phyloP scores from a whole-genome alignment of 2,113 vertebrate species.

The Chloroceryle aenea region DNA sequence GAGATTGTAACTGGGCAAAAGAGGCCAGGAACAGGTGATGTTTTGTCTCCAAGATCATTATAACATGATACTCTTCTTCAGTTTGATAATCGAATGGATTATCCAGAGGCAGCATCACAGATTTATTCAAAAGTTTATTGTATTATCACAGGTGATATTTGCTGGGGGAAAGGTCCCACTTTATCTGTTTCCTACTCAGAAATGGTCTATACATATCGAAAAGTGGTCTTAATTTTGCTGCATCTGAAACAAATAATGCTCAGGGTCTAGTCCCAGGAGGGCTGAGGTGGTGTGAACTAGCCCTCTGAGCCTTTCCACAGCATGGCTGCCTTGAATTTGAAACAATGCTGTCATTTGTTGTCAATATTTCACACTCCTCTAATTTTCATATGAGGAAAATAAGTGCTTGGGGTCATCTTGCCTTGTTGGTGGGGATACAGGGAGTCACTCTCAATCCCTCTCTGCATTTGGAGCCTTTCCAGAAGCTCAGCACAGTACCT shows the following conservation, averaged over 20 bases:
- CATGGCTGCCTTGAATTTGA: not conserved
- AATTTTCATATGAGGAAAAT: not conserved
- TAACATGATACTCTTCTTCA: not conserved
- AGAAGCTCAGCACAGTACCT: conserved; percentile 13
- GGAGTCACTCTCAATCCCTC: conserved; percentile 6
- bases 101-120: not conserved
- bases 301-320: not conserved
- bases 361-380: not conserved
- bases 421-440: not conserved
- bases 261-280: not conserved
- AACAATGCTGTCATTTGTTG: not conserved
- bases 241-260: not conserved
- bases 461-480: conserved; percentile 21
- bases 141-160: not conserved
- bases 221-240: not conserved
- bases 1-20: not conserved
- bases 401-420: not conserved
- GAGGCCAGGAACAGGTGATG: not conserved
- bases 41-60: not conserved
- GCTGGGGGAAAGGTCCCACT: not conserved
- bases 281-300: not conserved
- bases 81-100: not conserved
- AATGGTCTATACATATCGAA: not conserved
- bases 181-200: not conserved
- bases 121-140: not conserved